Conservation (phyloP, 2,888 invertebrate genomes). For the Dioctria linearis region DNA sequence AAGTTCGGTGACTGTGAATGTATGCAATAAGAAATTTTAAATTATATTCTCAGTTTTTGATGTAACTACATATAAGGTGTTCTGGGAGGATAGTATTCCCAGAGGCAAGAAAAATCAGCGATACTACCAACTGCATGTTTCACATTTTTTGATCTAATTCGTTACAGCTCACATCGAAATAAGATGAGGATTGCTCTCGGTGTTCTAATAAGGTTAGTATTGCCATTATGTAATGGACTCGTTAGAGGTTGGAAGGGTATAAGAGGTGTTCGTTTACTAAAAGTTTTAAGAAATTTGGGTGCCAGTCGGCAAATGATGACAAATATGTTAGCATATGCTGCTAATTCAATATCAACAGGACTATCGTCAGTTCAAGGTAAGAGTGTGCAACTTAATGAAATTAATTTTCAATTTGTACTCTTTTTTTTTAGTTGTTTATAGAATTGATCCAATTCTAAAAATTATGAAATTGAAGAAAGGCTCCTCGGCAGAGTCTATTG, state of each 20-base stretch:
- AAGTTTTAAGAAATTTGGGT: conserved; percentile 65
- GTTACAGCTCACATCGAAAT: conserved; percentile 64
- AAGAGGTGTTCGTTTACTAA: conserved; percentile 66
- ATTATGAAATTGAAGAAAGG: conserved; percentile 67
- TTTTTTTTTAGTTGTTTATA: conserved; percentile 60
- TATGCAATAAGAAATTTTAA: background rate
- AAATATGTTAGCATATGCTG: conserved; percentile 69
- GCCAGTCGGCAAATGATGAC: conserved; percentile 67
- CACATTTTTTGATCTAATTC: conserved; percentile 14
- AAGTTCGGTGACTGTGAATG: background rate
- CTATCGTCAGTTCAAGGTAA: conserved; percentile 69
- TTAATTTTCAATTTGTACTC: conserved; percentile 62
- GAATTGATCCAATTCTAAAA: conserved; percentile 68
- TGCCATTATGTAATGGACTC: conserved; percentile 68
- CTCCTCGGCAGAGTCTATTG: conserved; percentile 36
- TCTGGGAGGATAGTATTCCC: background rate
- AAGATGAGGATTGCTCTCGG: conserved; percentile 68
- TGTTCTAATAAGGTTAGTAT: conserved; percentile 67
- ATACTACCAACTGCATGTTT: background rate
- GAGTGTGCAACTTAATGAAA: background rate
- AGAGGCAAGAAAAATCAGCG: background rate
- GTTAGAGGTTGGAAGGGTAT: conserved; percentile 68
- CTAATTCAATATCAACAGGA: conserved; percentile 69
- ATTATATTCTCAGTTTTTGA: conserved; percentile 14
- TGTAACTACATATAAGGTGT: background rate